Evolutionary conservation across 2,888 invertebrate genomes (phyloP), one percentile per base, ranked within the genome.

Genomic region (Acronicta leporina): DNA sequence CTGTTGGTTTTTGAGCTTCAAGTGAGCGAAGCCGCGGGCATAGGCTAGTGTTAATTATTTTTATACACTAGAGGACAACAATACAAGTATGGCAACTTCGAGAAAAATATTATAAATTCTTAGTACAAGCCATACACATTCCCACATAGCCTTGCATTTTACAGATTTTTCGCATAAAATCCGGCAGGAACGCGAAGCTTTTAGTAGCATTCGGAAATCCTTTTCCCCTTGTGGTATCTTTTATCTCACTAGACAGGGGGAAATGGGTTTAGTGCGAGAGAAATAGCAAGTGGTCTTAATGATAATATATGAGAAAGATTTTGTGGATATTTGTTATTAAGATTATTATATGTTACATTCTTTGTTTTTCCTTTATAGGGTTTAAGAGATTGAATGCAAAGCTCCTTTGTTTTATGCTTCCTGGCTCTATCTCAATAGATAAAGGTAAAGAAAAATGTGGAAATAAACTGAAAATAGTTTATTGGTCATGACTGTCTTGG

Each of bases 241-340:
- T 54, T 38, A 38, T 66, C 57, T 69, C 69, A 50, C 27, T 42
- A 56, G 67, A 47, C 57, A 44, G 30, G 14, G 13, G 49, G 30
- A 57, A 57, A 44, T 50, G 43, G 52, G 0, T 9, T 50, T 49
- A 44, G 67, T 47, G 45, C 14, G 50, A 68, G 13, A 0, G 43
- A 47, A 56, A 53, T 30, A 66, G 40, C 38, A 6, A 33, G 13
- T 45, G 11, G 51, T 47, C 48, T 55, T 63, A 55, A 58, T 68
- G 58, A 55, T 63, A 63, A 63, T 63, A 47, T 53, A 68, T 68
- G 59, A 43, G 55, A 46, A n/a, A 56, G 51, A 59, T 63, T 55
- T 41, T 63, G 43, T 52, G 45, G 55, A 58, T 63, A 67, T 68
- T 54, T 59, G 49, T 63, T 68, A 59, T 67, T 38, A 41, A 62